These are phyloP conservation scores for Mycetomoellerius zeteki DNA, from an alignment of 1,140 invertebrate genomes.

Conservation along the genomic window DNA sequence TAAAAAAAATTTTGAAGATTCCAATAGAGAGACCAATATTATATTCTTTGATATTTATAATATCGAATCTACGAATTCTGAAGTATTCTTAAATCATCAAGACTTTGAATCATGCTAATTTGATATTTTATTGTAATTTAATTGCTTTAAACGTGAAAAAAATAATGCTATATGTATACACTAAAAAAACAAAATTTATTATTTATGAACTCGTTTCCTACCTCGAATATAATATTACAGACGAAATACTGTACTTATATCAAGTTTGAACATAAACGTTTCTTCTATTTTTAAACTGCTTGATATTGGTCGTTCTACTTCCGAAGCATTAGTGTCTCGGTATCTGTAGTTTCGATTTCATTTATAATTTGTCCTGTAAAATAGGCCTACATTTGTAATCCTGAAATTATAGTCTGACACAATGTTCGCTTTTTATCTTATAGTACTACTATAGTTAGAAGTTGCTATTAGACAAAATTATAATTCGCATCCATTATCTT, in stretches of 20 bases:
- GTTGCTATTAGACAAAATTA: slow-evolving; percentile 32
- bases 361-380: slow-evolving; percentile 38
- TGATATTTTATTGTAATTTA: background rate
- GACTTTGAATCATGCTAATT: background rate
- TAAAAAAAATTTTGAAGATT: background rate
- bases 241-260: background rate
- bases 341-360: slow-evolving; percentile 15
- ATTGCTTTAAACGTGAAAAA: background rate
- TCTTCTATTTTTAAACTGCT: background rate
- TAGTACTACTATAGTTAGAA: slow-evolving; percentile 23
- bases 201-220: background rate
- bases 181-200: background rate
- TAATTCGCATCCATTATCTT: background rate
- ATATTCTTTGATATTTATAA: background rate
- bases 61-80: background rate
- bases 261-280: background rate
- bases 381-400: slow-evolving; percentile 2
- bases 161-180: background rate
- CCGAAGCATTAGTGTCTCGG: background rate
- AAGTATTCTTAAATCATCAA: background rate
- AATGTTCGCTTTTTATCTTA: slow-evolving; percentile 40
- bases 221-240: background rate
- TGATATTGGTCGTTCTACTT: slow-evolving; percentile 16
- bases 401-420: slow-evolving; percentile 43
- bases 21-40: too few relatives aligned